Evolutionary conservation across 2,113 vertebrate genomes (phyloP), one percentile per base, ranked within the genome.

Genomic region (Lophochroa leadbeateri): DNA sequence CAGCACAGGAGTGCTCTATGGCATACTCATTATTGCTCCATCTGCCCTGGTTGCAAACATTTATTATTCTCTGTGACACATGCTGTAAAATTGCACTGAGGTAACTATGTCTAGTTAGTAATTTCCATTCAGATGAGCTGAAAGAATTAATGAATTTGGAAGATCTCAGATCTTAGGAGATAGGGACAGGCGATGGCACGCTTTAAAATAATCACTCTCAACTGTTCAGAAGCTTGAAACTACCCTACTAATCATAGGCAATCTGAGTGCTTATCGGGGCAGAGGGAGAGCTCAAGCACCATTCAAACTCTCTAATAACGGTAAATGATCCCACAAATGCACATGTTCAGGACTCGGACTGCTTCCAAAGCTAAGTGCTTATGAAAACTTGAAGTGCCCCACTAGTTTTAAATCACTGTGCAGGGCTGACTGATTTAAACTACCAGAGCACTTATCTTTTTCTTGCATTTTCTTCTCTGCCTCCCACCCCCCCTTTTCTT

Each of bases 61-160:
- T 94, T 93, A 86, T 97, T 93, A 91, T 85, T 94, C 67, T 49
- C 74, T 13, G 69, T 96, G 92, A 95, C 96, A 96, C 95, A 96
- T 8, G 49, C n/a, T 85, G 71, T 92, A 94, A 97, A 95, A 94
- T 23, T 79, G 91, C 78, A 57, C 81, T 18, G 88, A 92, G 92
- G 94, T 92, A 95, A 72, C 86, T 61, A 37, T 3, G 0, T 92
- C 71, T 94, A 44, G 53, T 85, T 58, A 82, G 91, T 52, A 87
- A 95, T 96, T 94, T 96, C 88, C 91, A 96, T 95, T 89, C 92
- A 92, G 92, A 94, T 95, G 96, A 95, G 96, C 91, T 7, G 95
- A 92, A 95, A 82, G 88, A 94, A 91, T 95, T 95, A 97, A 79
- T 94, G 95, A 95, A 96, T 97, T 96, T 82, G 88, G 88, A 65